These are phyloP conservation scores for Colletes collaris DNA, from an alignment of 2,888 invertebrate species.

Conservation along the genomic window DNA sequence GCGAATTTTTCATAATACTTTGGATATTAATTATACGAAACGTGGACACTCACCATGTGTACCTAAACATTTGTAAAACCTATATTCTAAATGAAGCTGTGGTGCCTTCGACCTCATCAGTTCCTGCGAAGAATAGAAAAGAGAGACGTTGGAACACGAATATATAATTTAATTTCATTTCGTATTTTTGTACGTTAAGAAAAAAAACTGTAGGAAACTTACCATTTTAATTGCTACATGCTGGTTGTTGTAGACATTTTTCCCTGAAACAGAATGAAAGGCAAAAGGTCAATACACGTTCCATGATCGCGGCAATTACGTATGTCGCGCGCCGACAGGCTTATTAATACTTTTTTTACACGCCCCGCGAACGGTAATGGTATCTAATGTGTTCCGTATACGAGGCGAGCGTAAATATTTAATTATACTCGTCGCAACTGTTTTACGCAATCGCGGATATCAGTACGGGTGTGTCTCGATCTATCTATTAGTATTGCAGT, in stretches of 20 bases:
- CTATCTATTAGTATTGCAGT: background rate
- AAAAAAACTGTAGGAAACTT: slow-evolving; percentile 75
- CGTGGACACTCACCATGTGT: slow-evolving; percentile 92
- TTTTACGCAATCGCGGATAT: slow-evolving; percentile 30
- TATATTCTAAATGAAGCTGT: slow-evolving; percentile 99
- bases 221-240: slow-evolving; percentile 99
- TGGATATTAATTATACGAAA: background rate
- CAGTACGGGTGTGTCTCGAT: slow-evolving; percentile 9
- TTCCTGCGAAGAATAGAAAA: slow-evolving; percentile 86
- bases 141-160: slow-evolving; percentile 29
- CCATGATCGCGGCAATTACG: slow-evolving; percentile 6
- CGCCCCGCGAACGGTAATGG: background rate
- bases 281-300: slow-evolving; percentile 31
- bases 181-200: background rate
- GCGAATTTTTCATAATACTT: no score
- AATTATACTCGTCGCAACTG: slow-evolving; percentile 24
- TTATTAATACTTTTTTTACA: slow-evolving; percentile 6
- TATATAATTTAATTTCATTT: no score
- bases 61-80: slow-evolving; percentile 99
- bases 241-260: slow-evolving; percentile 99
- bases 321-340: background rate
- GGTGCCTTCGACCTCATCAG: slow-evolving; percentile 99
- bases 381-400: background rate
- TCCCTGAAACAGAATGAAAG: slow-evolving; percentile 89
- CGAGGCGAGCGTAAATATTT: slow-evolving; percentile 10